Percentiles rank a stretch among this genome's conserved stretches.
phyloP scores from a whole-genome alignment of 2,797 vertebrate genomes.

The Smutsia temminckii region DNA sequence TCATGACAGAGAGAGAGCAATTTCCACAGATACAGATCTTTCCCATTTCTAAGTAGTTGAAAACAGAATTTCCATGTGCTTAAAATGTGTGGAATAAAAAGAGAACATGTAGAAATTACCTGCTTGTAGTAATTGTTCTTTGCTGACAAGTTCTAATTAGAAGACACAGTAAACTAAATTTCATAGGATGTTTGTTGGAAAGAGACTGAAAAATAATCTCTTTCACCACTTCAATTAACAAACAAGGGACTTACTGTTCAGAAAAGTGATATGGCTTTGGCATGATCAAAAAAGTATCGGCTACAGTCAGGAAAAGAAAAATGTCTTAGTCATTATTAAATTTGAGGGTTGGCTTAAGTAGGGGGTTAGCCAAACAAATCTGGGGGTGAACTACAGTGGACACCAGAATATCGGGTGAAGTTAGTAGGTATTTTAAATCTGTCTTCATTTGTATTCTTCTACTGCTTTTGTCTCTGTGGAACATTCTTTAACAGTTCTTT shows the following conservation, averaged over 20 bases:
- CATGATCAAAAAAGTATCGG: background rate
- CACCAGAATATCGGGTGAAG: background rate
- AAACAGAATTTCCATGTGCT: constrained; percentile 43
- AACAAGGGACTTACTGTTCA: background rate
- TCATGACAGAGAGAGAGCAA: background rate
- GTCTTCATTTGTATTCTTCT: background rate
- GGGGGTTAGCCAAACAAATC: background rate
- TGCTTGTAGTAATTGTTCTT: constrained; percentile 28
- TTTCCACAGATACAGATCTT: background rate
- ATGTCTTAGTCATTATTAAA: background rate
- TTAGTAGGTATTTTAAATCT: background rate
- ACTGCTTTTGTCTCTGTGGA: background rate
- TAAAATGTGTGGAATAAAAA: constrained; percentile 34
- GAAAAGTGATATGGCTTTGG: background rate
- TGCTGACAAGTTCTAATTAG: constrained; percentile 10
- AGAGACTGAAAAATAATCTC: constrained; percentile 1
- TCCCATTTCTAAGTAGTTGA: background rate
- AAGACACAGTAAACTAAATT: constrained; percentile 21
- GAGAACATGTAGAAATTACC: background rate
- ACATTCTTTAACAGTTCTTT: background rate
- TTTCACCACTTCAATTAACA: background rate
- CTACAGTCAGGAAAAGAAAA: background rate
- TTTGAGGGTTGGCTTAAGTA: background rate
- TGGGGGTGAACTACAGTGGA: background rate
- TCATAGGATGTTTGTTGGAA: background rate